Evolutionary conservation across 2,113 vertebrate genomes (phyloP).

Genomic region (Alces alces): DNA sequence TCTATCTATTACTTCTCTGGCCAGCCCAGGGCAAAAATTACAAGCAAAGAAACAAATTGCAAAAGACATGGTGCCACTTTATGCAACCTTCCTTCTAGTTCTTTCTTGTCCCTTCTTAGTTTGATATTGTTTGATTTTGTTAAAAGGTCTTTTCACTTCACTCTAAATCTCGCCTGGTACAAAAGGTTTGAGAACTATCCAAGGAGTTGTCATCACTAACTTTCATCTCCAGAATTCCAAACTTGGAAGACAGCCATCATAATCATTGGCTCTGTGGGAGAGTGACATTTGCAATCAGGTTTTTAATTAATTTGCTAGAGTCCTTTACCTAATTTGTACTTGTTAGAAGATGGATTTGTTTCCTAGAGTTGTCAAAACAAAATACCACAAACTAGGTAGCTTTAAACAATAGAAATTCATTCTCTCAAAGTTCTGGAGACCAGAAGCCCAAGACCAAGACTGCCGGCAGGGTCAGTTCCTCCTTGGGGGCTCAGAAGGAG

Average conservation of each 20-base stretch:
- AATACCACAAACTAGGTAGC: not conserved
- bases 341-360: not conserved
- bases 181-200: constrained; percentile 16
- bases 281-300: not conserved
- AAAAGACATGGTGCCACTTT: not conserved
- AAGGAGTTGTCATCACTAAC: not conserved
- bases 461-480: not conserved
- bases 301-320: not conserved
- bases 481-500: not conserved
- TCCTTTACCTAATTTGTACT: not conserved
- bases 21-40: not conserved
- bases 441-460: not conserved
- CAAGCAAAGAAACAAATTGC: not conserved
- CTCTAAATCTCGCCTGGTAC: not conserved
- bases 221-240: not conserved
- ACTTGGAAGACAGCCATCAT: not conserved
- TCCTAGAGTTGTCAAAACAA: not conserved
- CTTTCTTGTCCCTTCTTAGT: not conserved
- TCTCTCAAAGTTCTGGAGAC: not conserved
- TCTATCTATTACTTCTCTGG: not conserved
- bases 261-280: not conserved
- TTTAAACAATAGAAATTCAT: not conserved
- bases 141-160: not conserved
- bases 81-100: not conserved
- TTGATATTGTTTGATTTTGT: not conserved